Evolutionary conservation across 2,888 invertebrate species (phyloP).

Genomic region (Fabriciana adippe): DNA sequence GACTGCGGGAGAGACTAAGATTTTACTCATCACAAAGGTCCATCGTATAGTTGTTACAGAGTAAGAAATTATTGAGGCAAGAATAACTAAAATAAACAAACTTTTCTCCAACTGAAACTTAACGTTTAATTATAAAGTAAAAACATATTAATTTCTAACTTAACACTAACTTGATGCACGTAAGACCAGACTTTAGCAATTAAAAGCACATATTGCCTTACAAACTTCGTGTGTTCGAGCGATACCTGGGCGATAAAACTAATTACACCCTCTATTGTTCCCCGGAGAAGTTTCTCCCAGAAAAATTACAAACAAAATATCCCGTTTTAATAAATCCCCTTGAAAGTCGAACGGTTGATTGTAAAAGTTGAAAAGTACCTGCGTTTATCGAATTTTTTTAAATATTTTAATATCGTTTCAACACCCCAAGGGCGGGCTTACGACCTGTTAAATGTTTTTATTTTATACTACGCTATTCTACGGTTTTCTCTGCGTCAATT

Average conservation of each 20-base stretch:
- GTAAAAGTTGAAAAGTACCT: slow-evolving; percentile 36
- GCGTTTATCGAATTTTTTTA: slow-evolving; percentile 35
- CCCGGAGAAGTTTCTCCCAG: slow-evolving; percentile 10
- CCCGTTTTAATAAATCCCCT: slow-evolving; percentile 42
- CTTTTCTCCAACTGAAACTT: too few species aligned
- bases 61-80: too few species aligned
- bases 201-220: slow-evolving; percentile 21
- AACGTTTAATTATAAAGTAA: neutral
- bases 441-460: neutral
- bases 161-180: neutral
- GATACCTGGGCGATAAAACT: slow-evolving; percentile 14
- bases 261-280: slow-evolving; percentile 21
- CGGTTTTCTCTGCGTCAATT: neutral
- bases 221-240: slow-evolving; percentile 15
- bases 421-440: neutral
- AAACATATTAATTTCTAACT: neutral
- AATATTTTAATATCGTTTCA: slow-evolving; percentile 17
- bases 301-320: slow-evolving; percentile 33
- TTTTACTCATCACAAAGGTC: too few species aligned
- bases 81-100: too few species aligned
- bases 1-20: too few species aligned
- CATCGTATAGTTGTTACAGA: too few species aligned
- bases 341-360: slow-evolving; percentile 42
- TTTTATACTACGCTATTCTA: neutral
- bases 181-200: slow-evolving; percentile 11